Evolutionary conservation across 2,113 vertebrate species (phyloP).

Genomic region (Oreochromis aureus): DNA sequence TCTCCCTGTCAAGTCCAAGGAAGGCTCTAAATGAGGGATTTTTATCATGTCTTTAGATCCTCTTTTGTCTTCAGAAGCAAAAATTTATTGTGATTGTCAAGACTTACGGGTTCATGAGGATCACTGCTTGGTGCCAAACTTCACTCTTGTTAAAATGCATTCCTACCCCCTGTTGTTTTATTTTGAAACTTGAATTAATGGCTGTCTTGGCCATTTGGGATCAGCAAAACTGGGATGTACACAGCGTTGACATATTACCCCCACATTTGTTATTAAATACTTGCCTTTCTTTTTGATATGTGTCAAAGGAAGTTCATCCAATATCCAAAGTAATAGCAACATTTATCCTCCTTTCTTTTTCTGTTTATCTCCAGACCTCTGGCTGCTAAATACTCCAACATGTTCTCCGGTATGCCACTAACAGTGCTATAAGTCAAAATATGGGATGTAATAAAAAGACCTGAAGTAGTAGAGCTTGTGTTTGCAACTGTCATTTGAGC

Average conservation of each 20-base stretch:
- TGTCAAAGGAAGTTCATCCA: background rate
- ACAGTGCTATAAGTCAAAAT: background rate
- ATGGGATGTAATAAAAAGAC: background rate
- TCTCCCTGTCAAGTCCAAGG: constrained; percentile 7
- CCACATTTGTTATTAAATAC: background rate
- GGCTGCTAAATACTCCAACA: background rate
- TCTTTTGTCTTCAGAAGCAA: background rate
- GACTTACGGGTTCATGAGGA: background rate
- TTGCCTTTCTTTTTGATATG: background rate
- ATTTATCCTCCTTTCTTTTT: background rate
- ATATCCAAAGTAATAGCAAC: background rate
- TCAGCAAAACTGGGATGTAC: background rate
- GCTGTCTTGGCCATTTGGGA: background rate
- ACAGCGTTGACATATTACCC: background rate
- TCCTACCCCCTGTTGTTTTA: background rate
- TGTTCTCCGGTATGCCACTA: background rate
- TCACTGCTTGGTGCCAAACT: background rate
- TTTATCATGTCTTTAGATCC: background rate
- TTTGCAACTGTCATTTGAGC: background rate
- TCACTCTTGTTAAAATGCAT: background rate
- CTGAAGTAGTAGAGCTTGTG: background rate
- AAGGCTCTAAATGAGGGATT: background rate
- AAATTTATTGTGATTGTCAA: background rate
- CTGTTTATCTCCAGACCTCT: background rate
- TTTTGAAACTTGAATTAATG: background rate